These are phyloP conservation scores for Sebastes ruberrimus DNA, from an alignment of 2,797 vertebrate genomes.

Conservation along the genomic window DNA sequence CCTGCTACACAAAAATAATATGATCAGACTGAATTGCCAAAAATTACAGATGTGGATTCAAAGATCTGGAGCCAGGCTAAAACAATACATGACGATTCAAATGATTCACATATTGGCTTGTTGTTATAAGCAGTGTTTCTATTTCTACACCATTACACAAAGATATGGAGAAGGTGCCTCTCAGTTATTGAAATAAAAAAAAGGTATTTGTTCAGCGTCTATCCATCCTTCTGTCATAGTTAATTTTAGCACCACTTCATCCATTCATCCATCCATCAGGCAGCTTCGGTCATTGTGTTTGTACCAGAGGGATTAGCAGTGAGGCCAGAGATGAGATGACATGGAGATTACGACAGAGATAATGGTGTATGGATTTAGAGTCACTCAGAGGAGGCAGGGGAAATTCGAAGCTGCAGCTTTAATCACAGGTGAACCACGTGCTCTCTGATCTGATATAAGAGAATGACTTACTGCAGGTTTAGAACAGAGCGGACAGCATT, in stretches of 20 bases:
- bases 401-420: conserved; percentile 55
- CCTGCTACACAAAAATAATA: neutral
- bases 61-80: neutral
- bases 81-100: neutral
- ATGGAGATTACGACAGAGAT: conserved; percentile 78
- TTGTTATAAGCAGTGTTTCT: neutral
- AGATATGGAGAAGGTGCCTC: neutral
- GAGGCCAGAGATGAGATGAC: conserved; percentile 70
- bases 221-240: neutral
- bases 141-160: neutral
- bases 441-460: conserved; percentile 49
- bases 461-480: conserved; percentile 25
- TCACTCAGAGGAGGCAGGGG: conserved; percentile 42
- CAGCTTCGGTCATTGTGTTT: conserved; percentile 44
- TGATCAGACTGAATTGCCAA: neutral
- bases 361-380: conserved; percentile 74
- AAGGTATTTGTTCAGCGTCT: neutral
- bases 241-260: neutral
- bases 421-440: conserved; percentile 64
- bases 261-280: conserved; percentile 21
- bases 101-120: neutral
- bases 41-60: conserved; percentile 1
- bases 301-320: conserved; percentile 63
- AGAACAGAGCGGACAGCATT: neutral
- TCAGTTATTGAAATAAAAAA: neutral